Conservation (phyloP, 2,797 vertebrate genomes). For the Lindbergichthys nudifrons region DNA sequence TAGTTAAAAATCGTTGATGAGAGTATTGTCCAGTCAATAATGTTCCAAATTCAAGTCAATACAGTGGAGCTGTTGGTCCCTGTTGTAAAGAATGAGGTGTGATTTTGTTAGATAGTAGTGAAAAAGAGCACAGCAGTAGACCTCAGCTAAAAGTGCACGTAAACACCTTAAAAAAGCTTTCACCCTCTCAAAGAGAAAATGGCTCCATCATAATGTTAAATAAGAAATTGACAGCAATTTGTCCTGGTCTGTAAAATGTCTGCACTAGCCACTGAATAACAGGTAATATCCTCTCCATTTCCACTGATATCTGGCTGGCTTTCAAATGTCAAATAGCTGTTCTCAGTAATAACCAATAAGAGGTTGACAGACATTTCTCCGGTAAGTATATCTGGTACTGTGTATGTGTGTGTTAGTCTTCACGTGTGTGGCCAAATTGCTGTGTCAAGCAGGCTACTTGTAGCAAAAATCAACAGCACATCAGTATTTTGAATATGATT, state of each 20-base stretch:
- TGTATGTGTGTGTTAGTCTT: not conserved
- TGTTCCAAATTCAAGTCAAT: not conserved
- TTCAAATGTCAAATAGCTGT: constrained; percentile 65
- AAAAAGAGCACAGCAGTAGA: constrained; percentile 13
- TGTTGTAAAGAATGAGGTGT: constrained; percentile 9
- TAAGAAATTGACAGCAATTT: constrained; percentile 55
- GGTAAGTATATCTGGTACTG: constrained; percentile 7
- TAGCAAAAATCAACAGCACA: constrained; percentile 38
- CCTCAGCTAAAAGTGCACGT: constrained; percentile 12
- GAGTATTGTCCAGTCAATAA: not conserved
- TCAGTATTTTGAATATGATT: constrained; percentile 40
- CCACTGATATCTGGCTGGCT: constrained; percentile 35
- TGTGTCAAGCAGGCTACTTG: constrained; percentile 11
- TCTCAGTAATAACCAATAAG: constrained; percentile 51
- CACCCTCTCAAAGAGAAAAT: constrained; percentile 46
- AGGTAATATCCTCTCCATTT: constrained; percentile 56
- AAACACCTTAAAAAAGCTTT: constrained; percentile 20
- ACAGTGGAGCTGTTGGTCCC: not conserved
- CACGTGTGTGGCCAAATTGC: constrained; percentile 12
- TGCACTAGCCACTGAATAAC: constrained; percentile 35
- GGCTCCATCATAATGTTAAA: constrained; percentile 50
- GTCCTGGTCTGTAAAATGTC: constrained; percentile 38
- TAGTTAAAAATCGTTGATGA: not conserved
- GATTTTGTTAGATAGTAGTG: not conserved
- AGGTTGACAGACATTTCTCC: constrained; percentile 45